A percentile compares a stretch with the other conserved stretches of the same genome.
Conservation (phyloP, 2,797 vertebrate genomes). For the Danio kyathit region DNA sequence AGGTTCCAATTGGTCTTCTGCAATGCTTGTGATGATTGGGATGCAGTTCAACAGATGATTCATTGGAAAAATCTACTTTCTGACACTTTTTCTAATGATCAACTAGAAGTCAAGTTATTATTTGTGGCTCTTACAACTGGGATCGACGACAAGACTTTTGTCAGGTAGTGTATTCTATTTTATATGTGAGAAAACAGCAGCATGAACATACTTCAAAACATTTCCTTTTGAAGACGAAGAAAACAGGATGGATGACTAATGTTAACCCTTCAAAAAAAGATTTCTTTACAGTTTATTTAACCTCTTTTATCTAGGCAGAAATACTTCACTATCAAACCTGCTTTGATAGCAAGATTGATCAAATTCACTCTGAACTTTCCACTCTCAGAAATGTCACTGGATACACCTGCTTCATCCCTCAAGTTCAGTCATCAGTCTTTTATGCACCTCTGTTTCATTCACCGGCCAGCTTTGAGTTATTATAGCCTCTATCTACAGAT, state of each 20-base stretch:
- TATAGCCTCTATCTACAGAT: not conserved
- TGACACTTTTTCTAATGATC: no score
- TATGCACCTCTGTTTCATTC: constrained; percentile 13
- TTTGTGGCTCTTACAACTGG: no score
- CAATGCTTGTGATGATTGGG: no score
- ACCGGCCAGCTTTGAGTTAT: not conserved
- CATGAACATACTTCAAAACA: not conserved
- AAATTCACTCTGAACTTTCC: constrained; percentile 14
- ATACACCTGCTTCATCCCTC: constrained; percentile 24
- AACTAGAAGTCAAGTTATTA: no score
- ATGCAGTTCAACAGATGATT: no score
- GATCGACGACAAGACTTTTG: no score
- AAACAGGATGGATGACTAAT: not conserved
- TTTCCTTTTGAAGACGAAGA: not conserved
- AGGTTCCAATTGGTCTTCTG: no score
- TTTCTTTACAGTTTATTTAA: not conserved
- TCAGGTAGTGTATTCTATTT: not conserved
- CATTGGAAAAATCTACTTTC: no score
- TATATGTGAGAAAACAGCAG: not conserved
- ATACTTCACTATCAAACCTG: not conserved
- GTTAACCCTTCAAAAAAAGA: not conserved
- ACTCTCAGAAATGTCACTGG: constrained; percentile 43
- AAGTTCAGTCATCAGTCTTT: constrained; percentile 36
- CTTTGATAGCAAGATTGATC: constrained; percentile 26
- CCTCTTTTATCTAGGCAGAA: constrained; percentile 13